Evolutionary conservation across 2,888 invertebrate species (phyloP).

Genomic region (Mechanitis messenoides): DNA sequence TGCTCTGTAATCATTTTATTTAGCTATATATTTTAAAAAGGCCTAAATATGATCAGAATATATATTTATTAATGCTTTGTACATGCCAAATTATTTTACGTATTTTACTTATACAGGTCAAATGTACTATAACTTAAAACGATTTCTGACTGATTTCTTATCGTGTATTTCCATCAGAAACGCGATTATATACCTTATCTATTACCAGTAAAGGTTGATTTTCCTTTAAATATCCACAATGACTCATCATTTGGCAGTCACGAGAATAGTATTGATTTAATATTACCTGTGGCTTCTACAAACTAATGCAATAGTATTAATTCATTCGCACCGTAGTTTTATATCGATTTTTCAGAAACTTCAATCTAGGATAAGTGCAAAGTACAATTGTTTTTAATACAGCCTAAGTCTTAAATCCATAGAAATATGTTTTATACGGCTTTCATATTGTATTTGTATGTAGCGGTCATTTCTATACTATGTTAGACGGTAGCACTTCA

Average conservation of each 20-base stretch:
- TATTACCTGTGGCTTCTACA: no score
- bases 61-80: slow-evolving; percentile 19
- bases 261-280: slow-evolving; percentile 56
- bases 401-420: neutral
- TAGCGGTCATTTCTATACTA: slow-evolving; percentile 33
- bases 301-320: slow-evolving; percentile 14
- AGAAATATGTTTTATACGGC: slow-evolving; percentile 39
- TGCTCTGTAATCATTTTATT: slow-evolving; percentile 5
- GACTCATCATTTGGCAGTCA: slow-evolving; percentile 51
- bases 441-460: slow-evolving; percentile 44
- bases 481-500: slow-evolving; percentile 38
- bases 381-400: slow-evolving; percentile 22
- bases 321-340: slow-evolving; percentile 26
- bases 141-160: slow-evolving; percentile 15
- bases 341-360: slow-evolving; percentile 13
- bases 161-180: slow-evolving; percentile 11
- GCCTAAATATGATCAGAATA: slow-evolving; percentile 20
- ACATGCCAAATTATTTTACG: slow-evolving; percentile 34
- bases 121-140: slow-evolving; percentile 27
- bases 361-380: slow-evolving; percentile 24
- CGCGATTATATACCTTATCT: slow-evolving; percentile 36
- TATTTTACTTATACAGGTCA: slow-evolving; percentile 21
- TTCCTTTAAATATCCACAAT: slow-evolving; percentile 36
- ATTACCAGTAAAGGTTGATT: slow-evolving; percentile 30
- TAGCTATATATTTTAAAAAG: slow-evolving; percentile 21